Conservation (phyloP, 2,113 vertebrate genomes). For the Pimephales promelas region DNA sequence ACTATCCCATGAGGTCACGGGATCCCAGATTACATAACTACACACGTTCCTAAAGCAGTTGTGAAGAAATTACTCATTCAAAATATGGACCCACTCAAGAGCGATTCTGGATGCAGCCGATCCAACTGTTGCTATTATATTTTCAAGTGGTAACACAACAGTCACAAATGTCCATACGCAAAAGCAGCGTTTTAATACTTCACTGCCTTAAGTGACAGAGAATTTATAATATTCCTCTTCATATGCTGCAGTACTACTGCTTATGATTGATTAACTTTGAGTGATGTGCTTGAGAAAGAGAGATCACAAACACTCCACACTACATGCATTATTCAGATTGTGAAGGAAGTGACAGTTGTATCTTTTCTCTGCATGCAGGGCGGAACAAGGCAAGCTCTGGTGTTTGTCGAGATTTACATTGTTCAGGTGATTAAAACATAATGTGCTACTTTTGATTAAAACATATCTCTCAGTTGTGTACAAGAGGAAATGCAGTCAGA, state of each 20-base stretch:
- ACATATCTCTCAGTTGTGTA: constrained; percentile 11
- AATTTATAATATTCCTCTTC: not conserved
- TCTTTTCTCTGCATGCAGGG: constrained; percentile 15
- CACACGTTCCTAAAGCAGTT: too few relatives aligned
- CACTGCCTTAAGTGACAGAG: constrained; percentile 7
- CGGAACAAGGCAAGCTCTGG: not conserved
- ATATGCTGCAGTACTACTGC: not conserved
- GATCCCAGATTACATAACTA: too few relatives aligned
- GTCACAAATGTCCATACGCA: too few relatives aligned
- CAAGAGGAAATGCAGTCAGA: not conserved
- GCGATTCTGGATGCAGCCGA: too few relatives aligned
- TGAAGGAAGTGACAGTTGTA: constrained; percentile 28
- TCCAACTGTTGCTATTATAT: too few relatives aligned
- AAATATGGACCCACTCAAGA: too few relatives aligned
- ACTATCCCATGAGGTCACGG: too few relatives aligned
- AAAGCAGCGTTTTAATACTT: not conserved
- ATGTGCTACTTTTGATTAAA: constrained; percentile 25
- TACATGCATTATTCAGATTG: constrained; percentile 52
- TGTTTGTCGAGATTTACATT: constrained; percentile 35
- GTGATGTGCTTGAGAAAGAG: not conserved
- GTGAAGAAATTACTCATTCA: too few relatives aligned
- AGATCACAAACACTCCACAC: constrained; percentile 14
- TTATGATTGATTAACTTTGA: constrained; percentile 35
- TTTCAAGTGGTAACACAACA: too few relatives aligned
- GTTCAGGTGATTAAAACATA: constrained; percentile 40